Conservation (phyloP, 23 tunicate species). For the Halocynthia roretzi region DNA sequence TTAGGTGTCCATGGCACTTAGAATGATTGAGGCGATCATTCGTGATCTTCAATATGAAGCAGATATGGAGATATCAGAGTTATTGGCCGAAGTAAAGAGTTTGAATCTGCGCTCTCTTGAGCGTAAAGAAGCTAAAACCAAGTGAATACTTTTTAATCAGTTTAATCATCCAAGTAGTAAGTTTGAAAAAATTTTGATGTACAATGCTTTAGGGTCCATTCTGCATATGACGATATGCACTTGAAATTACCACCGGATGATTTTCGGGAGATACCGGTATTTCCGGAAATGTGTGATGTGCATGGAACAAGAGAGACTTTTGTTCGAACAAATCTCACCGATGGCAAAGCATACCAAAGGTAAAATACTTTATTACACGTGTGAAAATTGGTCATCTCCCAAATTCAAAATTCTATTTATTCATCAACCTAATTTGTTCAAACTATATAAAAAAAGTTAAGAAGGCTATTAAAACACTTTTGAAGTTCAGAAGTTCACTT, state of each 20-base stretch:
- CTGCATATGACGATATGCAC: conserved; percentile 17
- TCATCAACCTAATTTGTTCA: no score
- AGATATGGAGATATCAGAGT: background rate
- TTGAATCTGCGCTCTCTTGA: background rate
- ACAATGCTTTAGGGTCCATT: background rate
- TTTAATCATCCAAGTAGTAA: background rate
- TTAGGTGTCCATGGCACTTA: conserved; percentile 11
- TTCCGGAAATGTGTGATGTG: conserved; percentile 49
- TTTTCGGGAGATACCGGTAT: conserved; percentile 66
- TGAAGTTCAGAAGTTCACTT: no score
- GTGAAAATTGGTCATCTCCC: background rate
- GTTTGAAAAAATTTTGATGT: background rate
- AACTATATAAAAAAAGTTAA: no score
- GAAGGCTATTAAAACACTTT: no score
- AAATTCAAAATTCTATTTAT: background rate
- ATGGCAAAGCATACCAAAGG: conserved; percentile 11
- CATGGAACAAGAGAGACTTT: conserved; percentile 35
- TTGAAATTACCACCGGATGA: conserved; percentile 58
- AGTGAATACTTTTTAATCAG: background rate
- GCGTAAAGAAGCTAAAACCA: background rate
- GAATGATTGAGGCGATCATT: background rate
- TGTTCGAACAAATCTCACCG: conserved; percentile 44
- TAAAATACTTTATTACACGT: background rate
- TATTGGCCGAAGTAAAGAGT: no score
- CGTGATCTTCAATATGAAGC: conserved; percentile 2